Conservation (phyloP, 2,113 vertebrate genomes). For the Heloderma charlesbogerti region DNA sequence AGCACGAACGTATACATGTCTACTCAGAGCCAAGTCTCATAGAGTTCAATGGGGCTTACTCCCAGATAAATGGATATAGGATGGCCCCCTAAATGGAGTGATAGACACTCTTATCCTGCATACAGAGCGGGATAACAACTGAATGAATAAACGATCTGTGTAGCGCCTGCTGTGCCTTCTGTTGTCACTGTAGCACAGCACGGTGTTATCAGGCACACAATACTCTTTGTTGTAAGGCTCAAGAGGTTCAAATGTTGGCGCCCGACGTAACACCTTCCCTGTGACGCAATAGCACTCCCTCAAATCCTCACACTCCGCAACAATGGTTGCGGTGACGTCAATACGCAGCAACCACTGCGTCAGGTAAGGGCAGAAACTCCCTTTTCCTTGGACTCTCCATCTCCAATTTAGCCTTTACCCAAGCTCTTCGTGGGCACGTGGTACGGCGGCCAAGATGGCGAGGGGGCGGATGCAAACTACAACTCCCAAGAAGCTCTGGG, state of each 20-base stretch:
- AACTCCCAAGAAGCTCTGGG: constrained; percentile 20
- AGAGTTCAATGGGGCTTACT: too few relatives aligned
- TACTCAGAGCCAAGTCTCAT: too few relatives aligned
- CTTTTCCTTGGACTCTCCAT: neutral
- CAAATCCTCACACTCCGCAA: neutral
- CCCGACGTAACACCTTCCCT: too few relatives aligned
- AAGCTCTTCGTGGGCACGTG: neutral
- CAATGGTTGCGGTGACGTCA: neutral
- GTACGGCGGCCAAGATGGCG: neutral
- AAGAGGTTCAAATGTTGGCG: neutral
- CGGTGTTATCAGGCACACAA: neutral
- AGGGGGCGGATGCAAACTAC: neutral
- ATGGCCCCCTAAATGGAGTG: neutral
- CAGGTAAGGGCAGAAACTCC: neutral
- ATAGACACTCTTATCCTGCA: neutral
- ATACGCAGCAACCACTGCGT: neutral
- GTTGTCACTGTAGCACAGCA: neutral
- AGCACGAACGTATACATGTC: too few relatives aligned
- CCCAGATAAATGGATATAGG: too few relatives aligned
- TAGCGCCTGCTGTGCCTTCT: neutral
- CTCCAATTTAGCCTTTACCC: neutral
- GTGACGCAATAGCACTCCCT: neutral
- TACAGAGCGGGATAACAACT: neutral
- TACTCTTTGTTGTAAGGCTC: neutral
- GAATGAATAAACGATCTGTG: neutral